phyloP scores from a whole-genome alignment of 2,888 invertebrate species.

The Athalia rosae region DNA sequence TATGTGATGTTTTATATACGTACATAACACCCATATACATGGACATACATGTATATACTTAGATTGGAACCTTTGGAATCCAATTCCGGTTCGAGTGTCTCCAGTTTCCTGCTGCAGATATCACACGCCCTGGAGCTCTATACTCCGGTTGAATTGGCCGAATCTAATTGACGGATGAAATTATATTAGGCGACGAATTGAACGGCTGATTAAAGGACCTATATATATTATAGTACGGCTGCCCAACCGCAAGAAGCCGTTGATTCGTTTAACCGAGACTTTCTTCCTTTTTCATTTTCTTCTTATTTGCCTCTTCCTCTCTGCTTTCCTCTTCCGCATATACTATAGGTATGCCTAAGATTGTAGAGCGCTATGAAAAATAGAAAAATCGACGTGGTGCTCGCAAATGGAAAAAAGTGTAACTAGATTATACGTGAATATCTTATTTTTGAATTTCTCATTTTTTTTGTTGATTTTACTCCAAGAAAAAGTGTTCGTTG shows the following conservation, averaged over 20 bases:
- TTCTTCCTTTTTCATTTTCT: background rate
- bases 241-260: background rate
- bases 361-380: too few species aligned
- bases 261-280: background rate
- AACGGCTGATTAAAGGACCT: slow-evolving; percentile 14
- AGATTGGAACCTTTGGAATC: background rate
- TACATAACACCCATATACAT: too few species aligned
- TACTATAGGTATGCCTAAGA: too few species aligned
- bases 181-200: slow-evolving; percentile 33
- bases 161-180: slow-evolving; percentile 33
- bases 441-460: too few species aligned
- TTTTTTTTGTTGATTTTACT: too few species aligned
- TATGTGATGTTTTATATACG: too few species aligned
- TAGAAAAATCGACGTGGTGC: too few species aligned
- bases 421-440: too few species aligned
- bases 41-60: too few species aligned
- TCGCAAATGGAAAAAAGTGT: too few species aligned
- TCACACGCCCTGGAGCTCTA: background rate
- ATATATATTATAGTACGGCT: background rate
- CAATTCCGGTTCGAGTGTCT: slow-evolving; percentile 18
- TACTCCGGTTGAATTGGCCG: slow-evolving; percentile 17
- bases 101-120: background rate
- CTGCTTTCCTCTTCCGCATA: background rate
- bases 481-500: too few species aligned
- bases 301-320: background rate